Evolutionary conservation across 2,888 invertebrate genomes (phyloP).

Genomic region (Diarsia rubi): DNA sequence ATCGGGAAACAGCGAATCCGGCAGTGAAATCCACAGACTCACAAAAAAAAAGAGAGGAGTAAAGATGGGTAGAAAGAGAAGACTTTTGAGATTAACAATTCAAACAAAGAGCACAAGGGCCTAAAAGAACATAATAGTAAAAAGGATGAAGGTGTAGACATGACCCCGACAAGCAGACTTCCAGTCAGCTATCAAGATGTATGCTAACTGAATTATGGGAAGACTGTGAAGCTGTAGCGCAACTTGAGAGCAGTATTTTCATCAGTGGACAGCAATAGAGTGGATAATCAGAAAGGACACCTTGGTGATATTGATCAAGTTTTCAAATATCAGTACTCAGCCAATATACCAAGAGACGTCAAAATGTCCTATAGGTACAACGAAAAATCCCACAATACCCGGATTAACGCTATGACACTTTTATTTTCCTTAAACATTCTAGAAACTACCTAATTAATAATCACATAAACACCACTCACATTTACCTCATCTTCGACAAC

Average conservation of each 20-base stretch:
- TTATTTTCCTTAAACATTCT: slow-evolving; percentile 8
- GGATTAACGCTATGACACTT: not conserved
- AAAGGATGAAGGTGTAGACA: not conserved
- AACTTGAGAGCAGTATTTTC: not conserved
- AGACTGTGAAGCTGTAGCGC: not conserved
- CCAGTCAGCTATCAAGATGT: no score
- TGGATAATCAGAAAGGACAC: not conserved
- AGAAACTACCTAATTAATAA: not conserved
- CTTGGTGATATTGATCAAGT: not conserved
- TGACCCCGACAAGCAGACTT: not conserved
- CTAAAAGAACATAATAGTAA: no score
- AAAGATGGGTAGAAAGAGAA: no score
- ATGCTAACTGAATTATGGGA: not conserved
- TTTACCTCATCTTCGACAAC: slow-evolving; percentile 32
- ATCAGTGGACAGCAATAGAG: not conserved
- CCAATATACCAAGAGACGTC: not conserved
- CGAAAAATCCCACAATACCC: not conserved
- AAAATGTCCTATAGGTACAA: not conserved
- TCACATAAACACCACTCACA: slow-evolving; percentile 1
- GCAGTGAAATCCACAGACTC: no score
- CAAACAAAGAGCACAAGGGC: not conserved
- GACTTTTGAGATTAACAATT: no score
- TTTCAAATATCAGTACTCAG: not conserved
- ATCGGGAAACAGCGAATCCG: no score
- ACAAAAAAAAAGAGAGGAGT: no score